Base-by-base conservation (phyloP, 2,888 invertebrate genomes). In the Eupeodes luniger region DNA sequence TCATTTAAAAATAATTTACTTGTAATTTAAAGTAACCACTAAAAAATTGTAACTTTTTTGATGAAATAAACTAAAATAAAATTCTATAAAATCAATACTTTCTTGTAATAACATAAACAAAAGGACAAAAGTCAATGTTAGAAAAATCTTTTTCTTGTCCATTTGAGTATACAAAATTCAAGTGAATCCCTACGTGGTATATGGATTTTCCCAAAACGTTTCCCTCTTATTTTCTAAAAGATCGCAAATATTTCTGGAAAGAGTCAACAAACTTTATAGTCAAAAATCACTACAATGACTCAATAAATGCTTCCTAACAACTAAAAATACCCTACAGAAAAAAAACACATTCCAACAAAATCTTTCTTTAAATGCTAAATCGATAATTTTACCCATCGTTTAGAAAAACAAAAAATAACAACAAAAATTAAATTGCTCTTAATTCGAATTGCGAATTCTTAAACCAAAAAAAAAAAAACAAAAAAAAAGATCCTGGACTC, bases 251-350 rank as follows among this genome's bases (percentile, higher is more conserved):
- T 36, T 16, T 40, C 16, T 62, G 16, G 49, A 36, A 57, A 55
- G 57, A 74, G 78, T 85, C 81, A 77, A 64, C 66, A 85, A 81
- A 70, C 81, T 81, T 44, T 75, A 53, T 7, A 40, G 40, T 55
- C 4, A 34, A 51, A 49, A 47, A 61, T n/a, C 19, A 53, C 53
- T 62, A 44, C 16, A 62, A 12, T 16, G 40, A 40, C 16, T 62
- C 16, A 69, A 75, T 70, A 16, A 47, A 53, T 67, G 40, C 78
- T 27, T 27, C 27, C 27, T 27, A 27, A 27, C 3, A 27, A 27
- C 83, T 86, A 83, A 86, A 83, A 86, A 86, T 83, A 86, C 66
- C 75, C 62, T 51, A 27, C 76, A 72, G 55, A 51, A 59, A 7
- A 14, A 19, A 51, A 67, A 36, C 16, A 70, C 19, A 57, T 44